Percentiles rank a stretch among this genome's conserved stretches.
Conservation (phyloP, 2,113 vertebrate species). For the Vulpes vulpes region DNA sequence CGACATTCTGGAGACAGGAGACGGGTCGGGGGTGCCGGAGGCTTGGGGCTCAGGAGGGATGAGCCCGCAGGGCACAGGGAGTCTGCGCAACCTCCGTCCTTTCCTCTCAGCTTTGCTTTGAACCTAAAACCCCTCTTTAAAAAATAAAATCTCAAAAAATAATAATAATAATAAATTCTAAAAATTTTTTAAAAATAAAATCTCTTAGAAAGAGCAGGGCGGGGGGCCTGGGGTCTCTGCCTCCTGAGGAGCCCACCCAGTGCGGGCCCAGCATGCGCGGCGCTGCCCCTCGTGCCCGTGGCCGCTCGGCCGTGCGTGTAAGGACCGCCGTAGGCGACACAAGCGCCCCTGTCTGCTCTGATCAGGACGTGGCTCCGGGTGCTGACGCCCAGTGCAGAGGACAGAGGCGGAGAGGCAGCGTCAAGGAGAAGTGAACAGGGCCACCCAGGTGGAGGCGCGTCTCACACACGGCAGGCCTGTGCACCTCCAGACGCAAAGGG, state of each 20-base stretch:
- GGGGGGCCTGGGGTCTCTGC: background rate
- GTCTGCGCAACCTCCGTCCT: background rate
- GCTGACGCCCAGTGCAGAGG: background rate
- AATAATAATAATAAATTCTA: too few species aligned
- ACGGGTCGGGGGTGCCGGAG: background rate
- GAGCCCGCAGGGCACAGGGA: background rate
- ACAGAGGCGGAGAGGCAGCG: background rate
- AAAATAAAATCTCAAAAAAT: background rate
- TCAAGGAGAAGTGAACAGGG: background rate
- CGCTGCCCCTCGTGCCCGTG: background rate
- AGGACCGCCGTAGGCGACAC: too few species aligned
- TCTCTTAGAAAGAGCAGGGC: background rate
- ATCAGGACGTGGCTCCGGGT: background rate
- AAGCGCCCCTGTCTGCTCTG: background rate
- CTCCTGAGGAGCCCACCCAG: background rate
- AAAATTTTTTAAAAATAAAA: background rate
- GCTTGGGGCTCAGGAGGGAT: background rate
- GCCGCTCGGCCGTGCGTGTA: too few species aligned
- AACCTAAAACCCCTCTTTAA: background rate
- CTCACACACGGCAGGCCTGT: background rate
- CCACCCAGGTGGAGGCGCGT: background rate
- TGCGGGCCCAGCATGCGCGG: background rate
- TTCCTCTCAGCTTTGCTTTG: background rate
- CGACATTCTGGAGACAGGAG: background rate
- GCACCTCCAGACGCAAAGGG: background rate